phyloP scores from a whole-genome alignment of 2,797 vertebrate species.

The Yasuhikotakia modesta region DNA sequence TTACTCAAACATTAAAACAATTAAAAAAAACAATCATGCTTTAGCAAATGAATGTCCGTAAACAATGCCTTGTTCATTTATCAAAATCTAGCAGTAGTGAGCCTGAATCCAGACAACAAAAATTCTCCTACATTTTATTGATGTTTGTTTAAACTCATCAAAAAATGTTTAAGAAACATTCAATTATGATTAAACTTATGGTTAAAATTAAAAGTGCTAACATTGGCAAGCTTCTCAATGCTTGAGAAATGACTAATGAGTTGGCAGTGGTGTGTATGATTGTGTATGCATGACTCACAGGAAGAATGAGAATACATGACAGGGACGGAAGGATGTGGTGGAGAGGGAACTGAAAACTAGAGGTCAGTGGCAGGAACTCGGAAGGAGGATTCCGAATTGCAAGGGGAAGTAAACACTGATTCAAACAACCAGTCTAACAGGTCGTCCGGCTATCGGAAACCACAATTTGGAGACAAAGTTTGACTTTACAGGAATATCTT shows the following conservation, averaged over 20 bases:
- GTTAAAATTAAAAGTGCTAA: no score
- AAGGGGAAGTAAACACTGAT: conserved; percentile 20
- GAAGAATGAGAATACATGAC: conserved; percentile 40
- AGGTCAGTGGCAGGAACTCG: conserved; percentile 77
- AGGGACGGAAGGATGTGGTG: conserved; percentile 73
- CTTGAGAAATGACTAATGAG: conserved; percentile 25
- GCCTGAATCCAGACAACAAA: neutral
- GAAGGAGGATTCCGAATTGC: conserved; percentile 66
- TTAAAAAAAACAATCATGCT: neutral
- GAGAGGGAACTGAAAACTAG: conserved; percentile 63
- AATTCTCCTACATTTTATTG: neutral
- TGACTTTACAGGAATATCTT: conserved; percentile 22
- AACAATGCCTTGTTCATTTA: neutral
- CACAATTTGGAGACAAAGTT: conserved; percentile 7
- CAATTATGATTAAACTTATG: no score
- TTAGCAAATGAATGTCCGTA: neutral
- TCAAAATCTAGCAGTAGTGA: neutral
- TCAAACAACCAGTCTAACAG: neutral
- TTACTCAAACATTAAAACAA: neutral
- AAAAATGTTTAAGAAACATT: neutral
- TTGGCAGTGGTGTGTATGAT: neutral
- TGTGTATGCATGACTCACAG: conserved; percentile 32
- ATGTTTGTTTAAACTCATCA: neutral
- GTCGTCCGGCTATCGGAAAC: conserved; percentile 30
- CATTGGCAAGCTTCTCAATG: no score